Evolutionary conservation across 1,140 invertebrate genomes (phyloP).

Genomic region (Centruroides sculpturatus): DNA sequence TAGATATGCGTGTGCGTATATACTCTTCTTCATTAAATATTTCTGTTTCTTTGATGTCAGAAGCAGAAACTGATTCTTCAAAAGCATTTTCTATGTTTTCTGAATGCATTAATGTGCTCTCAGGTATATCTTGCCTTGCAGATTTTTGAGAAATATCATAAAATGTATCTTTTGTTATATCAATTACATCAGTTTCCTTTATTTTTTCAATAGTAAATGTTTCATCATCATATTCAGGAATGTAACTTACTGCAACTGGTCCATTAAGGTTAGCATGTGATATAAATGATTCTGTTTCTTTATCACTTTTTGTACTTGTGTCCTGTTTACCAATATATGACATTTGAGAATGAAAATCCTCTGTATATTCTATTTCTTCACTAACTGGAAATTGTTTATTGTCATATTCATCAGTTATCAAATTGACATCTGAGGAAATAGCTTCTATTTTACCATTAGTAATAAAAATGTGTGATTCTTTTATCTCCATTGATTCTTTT

Average conservation of each 20-base stretch:
- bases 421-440: no score
- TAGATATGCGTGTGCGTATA: not conserved
- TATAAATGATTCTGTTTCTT: no score
- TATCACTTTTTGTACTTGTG: no score
- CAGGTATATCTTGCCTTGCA: not conserved
- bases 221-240: slow-evolving; percentile 29
- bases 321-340: no score
- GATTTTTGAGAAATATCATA: not conserved
- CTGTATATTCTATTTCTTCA: no score
- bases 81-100: not conserved
- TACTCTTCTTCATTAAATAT: no score
- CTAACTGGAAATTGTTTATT: no score
- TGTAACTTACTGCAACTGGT: slow-evolving; percentile 39
- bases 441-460: no score
- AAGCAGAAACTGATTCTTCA: not conserved
- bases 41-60: not conserved
- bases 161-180: not conserved
- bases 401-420: no score
- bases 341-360: no score
- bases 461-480: no score
- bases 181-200: not conserved
- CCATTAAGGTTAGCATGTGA: slow-evolving; percentile 26
- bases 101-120: not conserved
- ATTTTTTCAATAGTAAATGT: not conserved
- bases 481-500: no score